Conservation (phyloP, 2,888 invertebrate species). For the Platycheirus rosarum region DNA sequence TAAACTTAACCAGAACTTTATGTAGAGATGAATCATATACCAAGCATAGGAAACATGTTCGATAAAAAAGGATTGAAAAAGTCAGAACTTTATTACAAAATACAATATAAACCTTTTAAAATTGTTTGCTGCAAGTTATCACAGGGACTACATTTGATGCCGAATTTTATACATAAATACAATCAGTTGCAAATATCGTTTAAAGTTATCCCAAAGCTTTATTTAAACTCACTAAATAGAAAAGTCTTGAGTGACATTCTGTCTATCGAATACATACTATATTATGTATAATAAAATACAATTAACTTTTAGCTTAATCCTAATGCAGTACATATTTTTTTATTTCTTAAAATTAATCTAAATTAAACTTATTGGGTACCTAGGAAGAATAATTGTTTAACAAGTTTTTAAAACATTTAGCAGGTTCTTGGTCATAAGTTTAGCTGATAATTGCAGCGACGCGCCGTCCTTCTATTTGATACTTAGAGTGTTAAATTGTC, state of each 20-base stretch:
- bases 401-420: neutral
- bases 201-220: constrained; percentile 2
- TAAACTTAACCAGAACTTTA: neutral
- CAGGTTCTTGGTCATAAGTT: neutral
- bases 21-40: too few species aligned
- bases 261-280: constrained; percentile 2
- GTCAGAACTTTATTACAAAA: neutral
- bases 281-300: constrained; percentile 3
- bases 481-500: constrained; percentile 3
- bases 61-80: neutral
- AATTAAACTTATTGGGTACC: neutral
- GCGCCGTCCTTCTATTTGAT: neutral
- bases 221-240: neutral
- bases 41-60: too few species aligned
- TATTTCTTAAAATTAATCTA: constrained; percentile 1
- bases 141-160: constrained; percentile 34
- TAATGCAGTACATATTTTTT: constrained; percentile 12
- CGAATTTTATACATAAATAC: constrained; percentile 2
- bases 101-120: neutral
- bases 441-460: neutral
- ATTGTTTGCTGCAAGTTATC: constrained; percentile 8
- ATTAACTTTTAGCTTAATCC: constrained; percentile 12
- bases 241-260: neutral
- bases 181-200: neutral
- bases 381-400: constrained; percentile 23